A percentile compares a stretch with the other conserved stretches of the same genome.
Conservation (phyloP, 2,797 vertebrate species). For the Crossoptilon crossoptilon region DNA sequence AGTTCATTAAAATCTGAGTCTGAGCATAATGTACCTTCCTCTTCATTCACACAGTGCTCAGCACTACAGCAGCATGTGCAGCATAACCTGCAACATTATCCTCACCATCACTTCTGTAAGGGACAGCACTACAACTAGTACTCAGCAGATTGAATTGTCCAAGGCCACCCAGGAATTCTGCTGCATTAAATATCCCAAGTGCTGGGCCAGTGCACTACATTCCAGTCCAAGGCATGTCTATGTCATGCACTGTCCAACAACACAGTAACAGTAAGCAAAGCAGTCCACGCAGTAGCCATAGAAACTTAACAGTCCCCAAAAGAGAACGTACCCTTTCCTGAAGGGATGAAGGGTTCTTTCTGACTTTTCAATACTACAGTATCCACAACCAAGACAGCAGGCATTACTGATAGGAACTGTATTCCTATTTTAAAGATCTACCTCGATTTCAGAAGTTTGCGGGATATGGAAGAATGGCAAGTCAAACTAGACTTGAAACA, state of each 20-base stretch:
- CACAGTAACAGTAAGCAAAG: background rate
- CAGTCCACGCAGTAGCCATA: background rate
- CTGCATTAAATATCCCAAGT: background rate
- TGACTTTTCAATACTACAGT: background rate
- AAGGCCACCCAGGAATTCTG: background rate
- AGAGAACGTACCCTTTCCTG: background rate
- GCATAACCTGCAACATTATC: background rate
- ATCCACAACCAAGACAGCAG: background rate
- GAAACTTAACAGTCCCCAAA: background rate
- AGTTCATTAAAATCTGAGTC: background rate
- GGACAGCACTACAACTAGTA: background rate
- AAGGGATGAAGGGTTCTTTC: background rate
- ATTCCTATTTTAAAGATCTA: background rate
- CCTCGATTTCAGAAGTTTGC: background rate
- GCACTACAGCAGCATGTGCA: background rate
- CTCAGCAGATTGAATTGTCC: background rate
- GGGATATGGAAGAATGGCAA: background rate
- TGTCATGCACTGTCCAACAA: background rate
- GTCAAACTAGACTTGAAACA: accelerated
- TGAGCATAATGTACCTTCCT: background rate
- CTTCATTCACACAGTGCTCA: background rate
- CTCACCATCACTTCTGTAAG: background rate
- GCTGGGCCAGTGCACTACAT: background rate
- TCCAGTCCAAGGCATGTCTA: background rate
- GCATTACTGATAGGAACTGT: background rate